Evolutionary conservation across 2,888 invertebrate genomes (phyloP).

Genomic region (Clistopyga incitator): DNA sequence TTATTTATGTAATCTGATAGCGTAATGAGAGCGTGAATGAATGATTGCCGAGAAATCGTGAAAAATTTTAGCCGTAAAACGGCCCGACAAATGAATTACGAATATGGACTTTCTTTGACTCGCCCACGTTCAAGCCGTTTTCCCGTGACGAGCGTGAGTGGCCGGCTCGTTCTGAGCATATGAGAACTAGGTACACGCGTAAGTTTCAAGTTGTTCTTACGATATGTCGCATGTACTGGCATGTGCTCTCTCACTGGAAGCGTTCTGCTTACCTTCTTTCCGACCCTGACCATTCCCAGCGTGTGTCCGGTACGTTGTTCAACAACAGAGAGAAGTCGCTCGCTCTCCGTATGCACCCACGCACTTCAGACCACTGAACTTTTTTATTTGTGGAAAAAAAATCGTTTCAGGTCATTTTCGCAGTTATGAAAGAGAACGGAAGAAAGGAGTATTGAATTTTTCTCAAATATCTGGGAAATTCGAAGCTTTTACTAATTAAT

Average conservation of each 20-base stretch:
- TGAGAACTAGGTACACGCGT: slow-evolving; percentile 44
- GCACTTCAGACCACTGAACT: slow-evolving; percentile 21
- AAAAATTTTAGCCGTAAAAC: slow-evolving; percentile 37
- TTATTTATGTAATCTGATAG: not conserved
- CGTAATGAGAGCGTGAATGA: not conserved
- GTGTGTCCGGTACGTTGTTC: slow-evolving; percentile 64
- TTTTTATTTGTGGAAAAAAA: slow-evolving; percentile 16
- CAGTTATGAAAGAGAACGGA: not conserved
- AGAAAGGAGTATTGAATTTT: not conserved
- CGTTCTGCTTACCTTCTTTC: slow-evolving; percentile 50
- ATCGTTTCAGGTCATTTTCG: not conserved
- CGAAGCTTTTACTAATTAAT: not conserved
- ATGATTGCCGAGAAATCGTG: not conserved
- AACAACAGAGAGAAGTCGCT: slow-evolving; percentile 52
- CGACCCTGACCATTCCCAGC: slow-evolving; percentile 69
- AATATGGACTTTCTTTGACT: slow-evolving; percentile 16
- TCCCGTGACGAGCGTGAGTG: slow-evolving; percentile 21
- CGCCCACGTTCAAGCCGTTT: slow-evolving; percentile 54
- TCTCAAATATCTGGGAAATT: not conserved
- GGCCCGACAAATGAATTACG: not conserved
- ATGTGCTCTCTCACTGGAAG: slow-evolving; percentile 41
- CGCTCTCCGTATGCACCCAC: slow-evolving; percentile 47
- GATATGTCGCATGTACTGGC: slow-evolving; percentile 44
- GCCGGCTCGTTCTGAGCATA: slow-evolving; percentile 43
- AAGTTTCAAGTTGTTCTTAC: slow-evolving; percentile 54